phyloP scores from a whole-genome alignment of 30 jellyfish, hydroid and myxozoan genomes.

The Aurelia aurita complex sp. Pacific region DNA sequence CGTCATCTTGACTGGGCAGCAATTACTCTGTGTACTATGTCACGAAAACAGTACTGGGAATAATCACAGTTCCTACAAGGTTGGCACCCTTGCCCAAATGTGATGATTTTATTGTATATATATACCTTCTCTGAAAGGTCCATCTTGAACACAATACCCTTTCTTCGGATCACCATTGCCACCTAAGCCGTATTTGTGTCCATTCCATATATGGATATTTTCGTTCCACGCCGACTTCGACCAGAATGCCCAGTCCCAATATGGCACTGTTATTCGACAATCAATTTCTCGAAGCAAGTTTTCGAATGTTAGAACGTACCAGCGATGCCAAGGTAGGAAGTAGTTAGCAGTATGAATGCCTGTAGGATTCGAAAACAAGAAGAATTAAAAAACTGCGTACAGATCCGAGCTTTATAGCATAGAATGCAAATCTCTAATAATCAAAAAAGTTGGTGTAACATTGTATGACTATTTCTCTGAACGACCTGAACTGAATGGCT shows the following conservation, averaged over 20 bases:
- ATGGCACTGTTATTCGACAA: slow-evolving; percentile 86
- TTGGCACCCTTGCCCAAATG: background rate
- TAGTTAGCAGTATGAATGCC: slow-evolving; percentile 67
- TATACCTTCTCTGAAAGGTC: slow-evolving; percentile 72
- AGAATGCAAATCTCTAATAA: too few relatives aligned
- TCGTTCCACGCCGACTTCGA: slow-evolving; percentile 67
- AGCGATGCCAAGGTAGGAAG: slow-evolving; percentile 92
- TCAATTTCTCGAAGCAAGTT: slow-evolving; percentile 81
- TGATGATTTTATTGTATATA: slow-evolving; percentile 16
- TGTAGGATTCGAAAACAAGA: background rate
- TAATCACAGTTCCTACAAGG: too few relatives aligned
- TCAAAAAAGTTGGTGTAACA: too few relatives aligned
- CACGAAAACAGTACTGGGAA: too few relatives aligned
- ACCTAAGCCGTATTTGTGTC: slow-evolving; percentile 75
- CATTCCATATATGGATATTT: slow-evolving; percentile 74
- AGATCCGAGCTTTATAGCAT: background rate
- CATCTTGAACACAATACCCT: slow-evolving; percentile 88
- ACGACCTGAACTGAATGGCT: too few relatives aligned
- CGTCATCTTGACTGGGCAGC: too few relatives aligned
- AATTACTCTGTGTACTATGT: too few relatives aligned
- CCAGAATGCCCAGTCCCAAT: slow-evolving; percentile 97
- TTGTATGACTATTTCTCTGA: too few relatives aligned
- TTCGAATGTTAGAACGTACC: slow-evolving; percentile 82
- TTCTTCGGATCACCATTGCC: slow-evolving; percentile 78
- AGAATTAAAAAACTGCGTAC: background rate